Evolutionary conservation across 2,888 invertebrate genomes (phyloP).

Genomic region (Exocentrus adspersus): DNA sequence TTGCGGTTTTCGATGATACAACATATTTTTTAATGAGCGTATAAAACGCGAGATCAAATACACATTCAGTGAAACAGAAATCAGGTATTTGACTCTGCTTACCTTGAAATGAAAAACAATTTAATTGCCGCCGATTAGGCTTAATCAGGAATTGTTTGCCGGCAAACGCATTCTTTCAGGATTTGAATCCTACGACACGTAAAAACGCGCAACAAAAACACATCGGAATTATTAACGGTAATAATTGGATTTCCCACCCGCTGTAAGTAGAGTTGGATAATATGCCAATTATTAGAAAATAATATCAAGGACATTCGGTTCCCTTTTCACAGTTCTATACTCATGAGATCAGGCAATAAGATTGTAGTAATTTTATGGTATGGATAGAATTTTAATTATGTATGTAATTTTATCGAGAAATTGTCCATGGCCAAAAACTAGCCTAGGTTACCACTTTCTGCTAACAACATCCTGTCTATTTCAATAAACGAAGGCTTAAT

Average conservation of each 20-base stretch:
- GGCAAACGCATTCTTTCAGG: neutral
- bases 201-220: too few relatives aligned
- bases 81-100: neutral
- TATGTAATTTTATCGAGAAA: too few relatives aligned
- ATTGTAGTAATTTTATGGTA: too few relatives aligned
- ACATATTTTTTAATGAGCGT: too few relatives aligned
- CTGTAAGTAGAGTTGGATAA: neutral
- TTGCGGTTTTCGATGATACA: too few relatives aligned
- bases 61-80: neutral
- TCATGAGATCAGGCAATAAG: neutral
- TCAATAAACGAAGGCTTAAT: too few relatives aligned
- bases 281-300: neutral
- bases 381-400: neutral
- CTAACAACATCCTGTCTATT: too few relatives aligned
- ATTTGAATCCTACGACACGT: neutral
- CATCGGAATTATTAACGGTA: neutral
- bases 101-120: slow-evolving; percentile 12
- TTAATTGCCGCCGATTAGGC: neutral
- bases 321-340: neutral
- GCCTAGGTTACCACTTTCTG: neutral
- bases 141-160: neutral
- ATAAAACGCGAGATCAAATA: too few relatives aligned
- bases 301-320: neutral
- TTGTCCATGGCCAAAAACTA: neutral
- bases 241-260: neutral